These are phyloP conservation scores for Meleagris gallopavo DNA, from an alignment of 2,113 vertebrate genomes.

Conservation along the genomic window DNA sequence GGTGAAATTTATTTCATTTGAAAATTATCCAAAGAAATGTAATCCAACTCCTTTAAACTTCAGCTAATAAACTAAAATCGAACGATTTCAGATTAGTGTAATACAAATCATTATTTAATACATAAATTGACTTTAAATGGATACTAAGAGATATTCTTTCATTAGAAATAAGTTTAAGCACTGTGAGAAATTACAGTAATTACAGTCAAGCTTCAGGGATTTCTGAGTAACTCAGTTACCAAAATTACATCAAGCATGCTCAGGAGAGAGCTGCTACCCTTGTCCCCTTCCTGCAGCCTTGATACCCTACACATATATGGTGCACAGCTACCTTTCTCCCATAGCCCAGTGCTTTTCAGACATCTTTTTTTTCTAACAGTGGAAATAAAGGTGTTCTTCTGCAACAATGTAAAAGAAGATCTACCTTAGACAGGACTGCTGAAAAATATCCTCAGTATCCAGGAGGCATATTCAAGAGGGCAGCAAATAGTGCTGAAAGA, in stretches of 20 bases:
- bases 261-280: background rate
- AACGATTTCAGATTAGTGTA: conserved; percentile 1
- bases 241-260: background rate
- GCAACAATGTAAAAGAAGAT: background rate
- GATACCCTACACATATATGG: background rate
- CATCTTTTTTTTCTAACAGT: background rate
- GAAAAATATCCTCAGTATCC: background rate
- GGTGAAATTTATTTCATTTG: conserved; percentile 13
- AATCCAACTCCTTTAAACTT: background rate
- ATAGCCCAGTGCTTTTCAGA: background rate
- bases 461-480: background rate
- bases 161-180: conserved; percentile 53
- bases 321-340: background rate
- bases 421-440: background rate
- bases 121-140: conserved; percentile 42
- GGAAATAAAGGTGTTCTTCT: background rate
- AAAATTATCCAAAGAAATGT: conserved; percentile 21
- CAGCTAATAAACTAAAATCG: conserved; percentile 35
- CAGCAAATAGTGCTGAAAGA: background rate
- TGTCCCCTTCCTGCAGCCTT: background rate
- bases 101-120: background rate
- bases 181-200: conserved; percentile 45
- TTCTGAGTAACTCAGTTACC: conserved; percentile 3
- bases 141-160: conserved; percentile 18
- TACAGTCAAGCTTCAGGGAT: conserved; percentile 14